Percentiles rank a stretch among this genome's conserved stretches.
Conservation (phyloP, 2,888 invertebrate genomes). For the Atherix ibis region DNA sequence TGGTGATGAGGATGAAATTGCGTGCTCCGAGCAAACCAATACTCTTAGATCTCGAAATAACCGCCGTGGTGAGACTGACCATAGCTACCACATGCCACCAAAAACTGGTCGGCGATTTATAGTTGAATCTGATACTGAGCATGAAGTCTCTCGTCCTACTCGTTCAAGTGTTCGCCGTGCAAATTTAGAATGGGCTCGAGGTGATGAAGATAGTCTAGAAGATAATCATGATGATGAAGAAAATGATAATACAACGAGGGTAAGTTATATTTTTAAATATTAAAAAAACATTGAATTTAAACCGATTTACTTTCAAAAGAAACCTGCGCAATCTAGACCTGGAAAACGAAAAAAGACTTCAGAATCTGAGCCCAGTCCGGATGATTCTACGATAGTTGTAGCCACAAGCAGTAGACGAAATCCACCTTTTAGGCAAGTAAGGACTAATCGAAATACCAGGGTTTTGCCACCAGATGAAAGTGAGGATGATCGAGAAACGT, state of each 20-base stretch:
- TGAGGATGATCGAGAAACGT: constrained; percentile 5
- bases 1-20: constrained; percentile 5
- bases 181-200: constrained; percentile 26
- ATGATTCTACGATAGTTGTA: constrained; percentile 5
- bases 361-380: constrained; percentile 10
- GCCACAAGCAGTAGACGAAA: constrained; percentile 6
- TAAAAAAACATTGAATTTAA: background rate
- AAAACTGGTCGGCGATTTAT: constrained; percentile 22
- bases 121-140: constrained; percentile 23
- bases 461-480: constrained; percentile 17
- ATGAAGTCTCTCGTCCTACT: constrained; percentile 22
- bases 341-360: constrained; percentile 9
- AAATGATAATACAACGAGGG: constrained; percentile 13
- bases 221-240: constrained; percentile 22
- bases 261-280: too few relatives aligned
- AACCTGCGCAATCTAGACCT: too few relatives aligned
- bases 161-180: constrained; percentile 26
- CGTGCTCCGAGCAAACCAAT: background rate
- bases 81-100: constrained; percentile 28
- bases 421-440: constrained; percentile 19
- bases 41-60: constrained; percentile 13
- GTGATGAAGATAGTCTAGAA: constrained; percentile 19
- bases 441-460: constrained; percentile 28
- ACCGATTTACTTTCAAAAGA: background rate
- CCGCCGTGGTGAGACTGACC: constrained; percentile 27